Conservation (phyloP, 2,113 vertebrate species). For the Xenus cinereus region DNA sequence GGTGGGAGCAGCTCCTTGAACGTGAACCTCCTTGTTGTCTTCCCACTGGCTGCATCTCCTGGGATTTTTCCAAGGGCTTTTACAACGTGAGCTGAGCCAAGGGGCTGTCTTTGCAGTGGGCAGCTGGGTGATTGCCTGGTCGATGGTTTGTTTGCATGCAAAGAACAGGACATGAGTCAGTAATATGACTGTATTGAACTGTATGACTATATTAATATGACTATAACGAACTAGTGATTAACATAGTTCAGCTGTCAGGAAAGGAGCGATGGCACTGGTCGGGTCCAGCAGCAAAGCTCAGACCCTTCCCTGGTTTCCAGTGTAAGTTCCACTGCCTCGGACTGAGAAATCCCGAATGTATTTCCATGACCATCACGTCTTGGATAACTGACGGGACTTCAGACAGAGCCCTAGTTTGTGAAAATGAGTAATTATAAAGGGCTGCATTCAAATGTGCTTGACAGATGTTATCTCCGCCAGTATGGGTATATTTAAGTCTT, state of each 20-base stretch:
- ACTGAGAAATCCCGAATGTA: neutral
- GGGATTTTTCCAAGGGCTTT: neutral
- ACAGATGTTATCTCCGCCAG: neutral
- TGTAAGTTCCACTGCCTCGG: neutral
- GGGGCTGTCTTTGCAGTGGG: neutral
- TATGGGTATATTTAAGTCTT: neutral
- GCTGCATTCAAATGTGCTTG: neutral
- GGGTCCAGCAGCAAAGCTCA: neutral
- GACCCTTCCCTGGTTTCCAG: neutral
- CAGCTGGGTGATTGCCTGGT: neutral
- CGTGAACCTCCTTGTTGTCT: neutral
- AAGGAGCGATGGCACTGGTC: neutral
- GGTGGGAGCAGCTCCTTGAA: neutral
- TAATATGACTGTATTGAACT: neutral
- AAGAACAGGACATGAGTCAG: neutral
- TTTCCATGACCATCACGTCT: neutral
- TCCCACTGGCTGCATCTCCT: neutral
- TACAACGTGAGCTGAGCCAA: neutral
- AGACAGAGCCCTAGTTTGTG: neutral
- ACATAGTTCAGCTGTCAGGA: neutral
- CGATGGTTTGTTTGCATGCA: neutral
- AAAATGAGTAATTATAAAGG: neutral
- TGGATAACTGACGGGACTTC: neutral
- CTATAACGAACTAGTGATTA: neutral
- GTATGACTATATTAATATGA: neutral